Percentiles rank a stretch among this genome's conserved stretches.
phyloP scores from a whole-genome alignment of 2,797 vertebrate genomes.

The Alfaro cultratus region DNA sequence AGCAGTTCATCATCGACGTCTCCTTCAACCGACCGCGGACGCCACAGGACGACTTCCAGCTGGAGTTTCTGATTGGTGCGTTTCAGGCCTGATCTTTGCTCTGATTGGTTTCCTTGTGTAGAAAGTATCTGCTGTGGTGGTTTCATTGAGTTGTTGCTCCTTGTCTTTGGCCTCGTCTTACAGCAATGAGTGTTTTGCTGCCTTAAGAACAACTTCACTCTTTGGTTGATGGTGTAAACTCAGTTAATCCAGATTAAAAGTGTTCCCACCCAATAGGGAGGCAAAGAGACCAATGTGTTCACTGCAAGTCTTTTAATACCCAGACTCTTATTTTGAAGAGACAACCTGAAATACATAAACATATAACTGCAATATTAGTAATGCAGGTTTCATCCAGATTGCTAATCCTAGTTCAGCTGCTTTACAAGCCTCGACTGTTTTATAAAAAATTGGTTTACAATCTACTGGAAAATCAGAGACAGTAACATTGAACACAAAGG shows the following conservation, averaged over 20 bases:
- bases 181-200: too few relatives aligned
- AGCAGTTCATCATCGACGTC: constrained; percentile 79
- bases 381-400: too few relatives aligned
- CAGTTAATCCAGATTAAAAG: not conserved
- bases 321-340: not conserved
- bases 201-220: too few relatives aligned
- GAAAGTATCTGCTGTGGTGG: not conserved
- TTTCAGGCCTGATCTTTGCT: not conserved
- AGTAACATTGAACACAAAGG: too few relatives aligned
- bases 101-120: not conserved
- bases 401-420: too few relatives aligned
- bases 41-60: constrained; percentile 76
- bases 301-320: not conserved
- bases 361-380: too few relatives aligned
- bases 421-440: too few relatives aligned
- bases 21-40: constrained; percentile 79
- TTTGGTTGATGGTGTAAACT: not conserved
- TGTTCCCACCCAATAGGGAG: not conserved
- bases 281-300: not conserved
- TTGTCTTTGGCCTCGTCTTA: too few relatives aligned
- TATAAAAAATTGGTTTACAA: too few relatives aligned
- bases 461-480: too few relatives aligned
- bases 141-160: too few relatives aligned
- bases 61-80: constrained; percentile 92
- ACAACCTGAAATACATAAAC: not conserved